phyloP scores from a whole-genome alignment of 2,113 vertebrate species.

The Pteruthius melanotis region DNA sequence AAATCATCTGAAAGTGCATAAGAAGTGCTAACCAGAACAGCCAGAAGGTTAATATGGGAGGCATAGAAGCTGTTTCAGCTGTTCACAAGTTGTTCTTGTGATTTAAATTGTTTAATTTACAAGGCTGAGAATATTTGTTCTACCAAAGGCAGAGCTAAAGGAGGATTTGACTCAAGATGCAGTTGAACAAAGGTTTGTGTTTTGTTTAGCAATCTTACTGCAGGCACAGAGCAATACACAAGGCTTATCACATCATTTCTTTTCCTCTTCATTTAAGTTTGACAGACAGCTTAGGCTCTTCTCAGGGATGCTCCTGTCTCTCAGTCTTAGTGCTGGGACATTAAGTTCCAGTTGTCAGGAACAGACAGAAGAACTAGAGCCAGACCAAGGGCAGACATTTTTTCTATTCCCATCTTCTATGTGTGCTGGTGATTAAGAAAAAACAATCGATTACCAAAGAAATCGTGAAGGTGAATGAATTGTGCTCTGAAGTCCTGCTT shows the following conservation, averaged over 20 bases:
- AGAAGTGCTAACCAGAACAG: background rate
- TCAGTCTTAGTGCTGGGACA: background rate
- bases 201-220: background rate
- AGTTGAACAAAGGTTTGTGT: background rate
- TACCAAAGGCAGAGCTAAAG: background rate
- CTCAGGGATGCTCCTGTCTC: background rate
- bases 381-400: background rate
- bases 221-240: background rate
- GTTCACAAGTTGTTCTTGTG: background rate
- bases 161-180: background rate
- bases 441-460: background rate
- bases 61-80: background rate
- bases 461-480: background rate
- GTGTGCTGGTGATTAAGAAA: background rate
- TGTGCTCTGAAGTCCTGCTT: background rate
- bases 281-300: background rate
- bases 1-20: background rate
- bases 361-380: background rate
- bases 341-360: background rate
- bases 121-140: background rate
- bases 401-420: background rate
- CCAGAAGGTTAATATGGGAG: background rate
- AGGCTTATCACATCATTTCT: background rate
- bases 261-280: background rate
- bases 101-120: background rate